Percentiles rank a stretch among this genome's conserved stretches.
Evolutionary conservation across 1,140 invertebrate species (phyloP).

Genomic region (Drosophila guanche): DNA sequence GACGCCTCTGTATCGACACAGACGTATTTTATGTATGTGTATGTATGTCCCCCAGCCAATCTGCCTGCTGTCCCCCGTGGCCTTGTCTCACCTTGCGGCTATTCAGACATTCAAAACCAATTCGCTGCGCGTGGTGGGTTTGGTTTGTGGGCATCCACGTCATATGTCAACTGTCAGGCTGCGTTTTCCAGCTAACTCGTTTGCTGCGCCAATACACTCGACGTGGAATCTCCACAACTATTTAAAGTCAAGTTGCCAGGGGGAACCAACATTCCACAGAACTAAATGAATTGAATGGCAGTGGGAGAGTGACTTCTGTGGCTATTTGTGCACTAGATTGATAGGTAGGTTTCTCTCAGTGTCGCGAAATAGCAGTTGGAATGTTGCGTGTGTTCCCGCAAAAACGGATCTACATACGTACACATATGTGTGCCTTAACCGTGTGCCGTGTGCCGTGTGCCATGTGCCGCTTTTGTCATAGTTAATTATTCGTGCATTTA

Average conservation of each 20-base stretch:
- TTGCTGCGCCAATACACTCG: background rate
- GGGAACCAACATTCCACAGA: no score
- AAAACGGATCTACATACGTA: no score
- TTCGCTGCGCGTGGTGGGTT: background rate
- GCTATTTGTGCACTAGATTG: no score
- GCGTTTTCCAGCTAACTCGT: conserved; percentile 31
- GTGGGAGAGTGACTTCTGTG: no score
- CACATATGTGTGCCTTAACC: no score
- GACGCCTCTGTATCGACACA: conserved; percentile 5
- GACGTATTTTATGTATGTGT: background rate
- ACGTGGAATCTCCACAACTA: background rate
- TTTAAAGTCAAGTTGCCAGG: background rate
- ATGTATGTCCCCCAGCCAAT: no score
- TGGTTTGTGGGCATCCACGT: conserved; percentile 28
- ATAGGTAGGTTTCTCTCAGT: conserved; percentile 3
- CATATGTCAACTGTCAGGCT: conserved; percentile 48
- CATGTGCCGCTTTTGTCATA: conserved; percentile 50
- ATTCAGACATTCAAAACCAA: no score
- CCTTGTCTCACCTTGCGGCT: conserved; percentile 22
- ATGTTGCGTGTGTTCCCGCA: no score
- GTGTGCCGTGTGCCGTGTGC: background rate
- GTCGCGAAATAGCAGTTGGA: conserved; percentile 29
- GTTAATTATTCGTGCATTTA: conserved; percentile 78
- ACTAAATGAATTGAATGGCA: background rate
- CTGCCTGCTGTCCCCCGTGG: background rate